Conservation (phyloP, 2,797 vertebrate genomes). For the Hybognathus amarus region DNA sequence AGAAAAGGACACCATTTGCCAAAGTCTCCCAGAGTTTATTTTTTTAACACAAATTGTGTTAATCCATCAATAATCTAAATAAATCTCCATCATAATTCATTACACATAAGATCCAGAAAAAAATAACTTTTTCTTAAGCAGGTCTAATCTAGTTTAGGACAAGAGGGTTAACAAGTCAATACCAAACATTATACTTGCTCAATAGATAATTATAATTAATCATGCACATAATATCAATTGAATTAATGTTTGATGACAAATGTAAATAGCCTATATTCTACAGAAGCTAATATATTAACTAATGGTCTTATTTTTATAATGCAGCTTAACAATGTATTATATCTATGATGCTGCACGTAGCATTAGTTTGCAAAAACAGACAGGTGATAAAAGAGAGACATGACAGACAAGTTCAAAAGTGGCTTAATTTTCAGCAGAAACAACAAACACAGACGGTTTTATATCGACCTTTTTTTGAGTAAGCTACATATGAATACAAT, state of each 20-base stretch:
- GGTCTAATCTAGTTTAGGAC: background rate
- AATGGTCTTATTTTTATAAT: background rate
- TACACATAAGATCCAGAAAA: background rate
- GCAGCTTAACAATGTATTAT: background rate
- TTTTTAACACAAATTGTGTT: no score
- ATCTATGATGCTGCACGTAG: background rate
- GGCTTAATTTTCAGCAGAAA: background rate
- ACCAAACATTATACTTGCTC: background rate
- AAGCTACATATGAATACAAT: background rate
- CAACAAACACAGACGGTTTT: background rate
- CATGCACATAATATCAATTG: background rate
- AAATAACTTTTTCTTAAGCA: background rate
- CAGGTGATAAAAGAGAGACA: conserved; percentile 12
- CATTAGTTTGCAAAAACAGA: background rate
- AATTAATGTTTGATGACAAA: background rate
- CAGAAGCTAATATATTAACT: background rate
- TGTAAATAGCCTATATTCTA: background rate
- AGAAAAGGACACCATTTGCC: background rate
- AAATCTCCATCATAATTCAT: background rate
- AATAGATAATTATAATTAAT: background rate
- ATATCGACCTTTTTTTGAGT: background rate
- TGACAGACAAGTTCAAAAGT: background rate
- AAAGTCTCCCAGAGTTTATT: background rate
- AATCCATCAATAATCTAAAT: background rate
- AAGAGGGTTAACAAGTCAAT: background rate